Evolutionary conservation across 1,140 invertebrate genomes (phyloP).

Genomic region (Lepidotrigona ventralis): DNA sequence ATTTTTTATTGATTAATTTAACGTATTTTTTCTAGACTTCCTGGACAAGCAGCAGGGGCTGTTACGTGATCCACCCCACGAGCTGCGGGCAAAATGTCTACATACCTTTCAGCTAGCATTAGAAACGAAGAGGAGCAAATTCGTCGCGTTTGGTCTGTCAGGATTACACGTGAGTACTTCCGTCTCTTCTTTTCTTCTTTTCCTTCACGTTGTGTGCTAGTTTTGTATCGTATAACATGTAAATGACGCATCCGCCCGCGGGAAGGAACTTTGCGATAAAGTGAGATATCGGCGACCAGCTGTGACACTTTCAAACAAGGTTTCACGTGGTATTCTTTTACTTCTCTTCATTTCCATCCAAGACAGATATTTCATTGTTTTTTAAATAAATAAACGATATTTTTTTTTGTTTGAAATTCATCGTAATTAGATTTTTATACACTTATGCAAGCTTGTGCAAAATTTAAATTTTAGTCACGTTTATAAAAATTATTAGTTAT

Average conservation of each 20-base stretch:
- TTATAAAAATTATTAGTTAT: background rate
- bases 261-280: slow-evolving; percentile 57
- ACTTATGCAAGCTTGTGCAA: background rate
- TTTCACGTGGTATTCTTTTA: background rate
- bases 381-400: background rate
- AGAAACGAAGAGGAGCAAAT: slow-evolving; percentile 91
- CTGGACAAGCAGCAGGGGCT: slow-evolving; percentile 90
- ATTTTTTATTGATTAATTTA: background rate
- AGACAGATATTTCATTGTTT: background rate
- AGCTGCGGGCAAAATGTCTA: slow-evolving; percentile 90
- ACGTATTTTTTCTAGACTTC: slow-evolving; percentile 83
- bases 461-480: background rate
- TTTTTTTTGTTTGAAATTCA: background rate
- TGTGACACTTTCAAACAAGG: slow-evolving; percentile 20
- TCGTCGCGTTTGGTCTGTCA: slow-evolving; percentile 89
- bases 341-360: background rate
- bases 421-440: background rate
- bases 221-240: background rate
- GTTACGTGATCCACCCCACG: slow-evolving; percentile 89
- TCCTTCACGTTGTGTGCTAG: background rate
- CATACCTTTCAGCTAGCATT: slow-evolving; percentile 91
- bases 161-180: slow-evolving; percentile 89
- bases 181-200: background rate
- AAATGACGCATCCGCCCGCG: slow-evolving; percentile 33
- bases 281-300: slow-evolving; percentile 49